Evolutionary conservation across 2,113 vertebrate species (phyloP).

Genomic region (Pelobates fuscus): DNA sequence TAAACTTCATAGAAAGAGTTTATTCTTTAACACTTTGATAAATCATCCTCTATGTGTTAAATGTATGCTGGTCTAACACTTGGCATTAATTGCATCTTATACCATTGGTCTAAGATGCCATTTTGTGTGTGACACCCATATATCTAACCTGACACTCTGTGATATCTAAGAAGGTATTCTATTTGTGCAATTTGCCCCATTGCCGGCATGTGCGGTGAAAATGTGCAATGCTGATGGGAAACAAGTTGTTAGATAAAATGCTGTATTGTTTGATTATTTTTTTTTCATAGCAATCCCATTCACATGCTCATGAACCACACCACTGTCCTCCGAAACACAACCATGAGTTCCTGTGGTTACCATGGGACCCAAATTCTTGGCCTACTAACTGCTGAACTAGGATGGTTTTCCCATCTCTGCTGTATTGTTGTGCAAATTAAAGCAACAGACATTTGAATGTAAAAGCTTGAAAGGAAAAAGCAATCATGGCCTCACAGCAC

Average conservation of each 20-base stretch:
- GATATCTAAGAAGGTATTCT: neutral
- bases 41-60: too few species aligned
- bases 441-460: slow-evolving; percentile 40
- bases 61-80: too few species aligned
- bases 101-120: neutral
- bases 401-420: slow-evolving; percentile 31
- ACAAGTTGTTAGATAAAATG: slow-evolving; percentile 38
- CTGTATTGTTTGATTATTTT: slow-evolving; percentile 33
- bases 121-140: neutral
- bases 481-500: slow-evolving; percentile 27
- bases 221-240: slow-evolving; percentile 26
- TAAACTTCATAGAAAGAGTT: too few species aligned
- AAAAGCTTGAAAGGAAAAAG: slow-evolving; percentile 37
- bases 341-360: slow-evolving; percentile 31
- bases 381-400: slow-evolving; percentile 27
- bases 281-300: slow-evolving; percentile 30
- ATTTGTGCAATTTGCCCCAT: neutral
- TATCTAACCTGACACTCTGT: neutral
- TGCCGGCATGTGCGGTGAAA: slow-evolving; percentile 13
- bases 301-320: slow-evolving; percentile 32
- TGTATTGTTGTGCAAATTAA: slow-evolving; percentile 46
- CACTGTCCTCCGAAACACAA: slow-evolving; percentile 37
- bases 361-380: slow-evolving; percentile 37
- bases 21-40: too few species aligned
- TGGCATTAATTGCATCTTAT: neutral